Evolutionary conservation across 1,140 invertebrate species (phyloP).

Genomic region (Drosophila parvula): DNA sequence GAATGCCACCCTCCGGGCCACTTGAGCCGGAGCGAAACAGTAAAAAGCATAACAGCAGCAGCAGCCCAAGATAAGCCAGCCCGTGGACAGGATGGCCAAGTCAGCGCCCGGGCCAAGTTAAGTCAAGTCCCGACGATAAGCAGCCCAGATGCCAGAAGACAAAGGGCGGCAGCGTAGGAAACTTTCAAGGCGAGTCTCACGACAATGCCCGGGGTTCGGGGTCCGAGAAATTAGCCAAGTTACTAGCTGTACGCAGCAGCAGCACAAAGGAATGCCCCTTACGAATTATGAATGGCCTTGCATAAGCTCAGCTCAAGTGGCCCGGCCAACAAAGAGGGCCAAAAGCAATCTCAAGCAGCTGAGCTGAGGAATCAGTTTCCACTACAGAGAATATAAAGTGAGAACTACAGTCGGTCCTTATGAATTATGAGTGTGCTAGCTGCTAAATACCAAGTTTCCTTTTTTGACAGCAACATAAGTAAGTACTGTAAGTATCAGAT

Average conservation of each 20-base stretch:
- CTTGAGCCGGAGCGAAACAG: slow-evolving; percentile 41
- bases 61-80: slow-evolving; percentile 54
- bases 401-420: slow-evolving; percentile 19
- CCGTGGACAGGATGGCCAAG: slow-evolving; percentile 45
- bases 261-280: slow-evolving; percentile 41
- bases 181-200: slow-evolving; percentile 42
- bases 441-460: slow-evolving; percentile 9
- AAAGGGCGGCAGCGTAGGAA: slow-evolving; percentile 23
- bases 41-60: slow-evolving; percentile 46
- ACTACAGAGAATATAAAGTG: slow-evolving; percentile 13
- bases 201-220: slow-evolving; percentile 32
- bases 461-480: slow-evolving; percentile 1
- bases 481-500: slow-evolving; percentile 13
- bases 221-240: slow-evolving; percentile 58
- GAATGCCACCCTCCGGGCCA: slow-evolving; percentile 43
- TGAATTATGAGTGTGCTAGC: slow-evolving; percentile 22
- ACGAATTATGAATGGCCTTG: slow-evolving; percentile 56
- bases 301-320: slow-evolving; percentile 45
- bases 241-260: not conserved
- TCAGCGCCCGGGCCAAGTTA: slow-evolving; percentile 24
- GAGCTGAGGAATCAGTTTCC: slow-evolving; percentile 17
- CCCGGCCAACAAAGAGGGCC: slow-evolving; percentile 28
- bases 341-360: slow-evolving; percentile 27
- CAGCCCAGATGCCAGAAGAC: slow-evolving; percentile 50
- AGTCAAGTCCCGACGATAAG: slow-evolving; percentile 41